Conservation (phyloP, 2,888 invertebrate species). For the Didymodactylos carnosus region DNA sequence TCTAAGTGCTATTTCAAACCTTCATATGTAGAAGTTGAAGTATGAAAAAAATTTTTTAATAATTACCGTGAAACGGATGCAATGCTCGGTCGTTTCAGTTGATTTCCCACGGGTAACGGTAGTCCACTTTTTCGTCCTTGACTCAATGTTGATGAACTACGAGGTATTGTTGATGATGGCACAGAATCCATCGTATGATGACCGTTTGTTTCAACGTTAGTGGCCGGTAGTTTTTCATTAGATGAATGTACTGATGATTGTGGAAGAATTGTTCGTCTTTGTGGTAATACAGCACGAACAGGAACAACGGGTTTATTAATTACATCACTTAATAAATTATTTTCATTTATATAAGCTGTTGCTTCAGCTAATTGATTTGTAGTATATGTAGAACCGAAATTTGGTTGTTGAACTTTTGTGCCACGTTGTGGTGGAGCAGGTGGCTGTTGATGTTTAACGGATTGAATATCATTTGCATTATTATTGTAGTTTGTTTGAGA, state of each 20-base stretch:
- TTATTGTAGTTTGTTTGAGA: not conserved
- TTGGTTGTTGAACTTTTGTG: not conserved
- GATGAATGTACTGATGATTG: not conserved
- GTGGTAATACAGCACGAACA: not conserved
- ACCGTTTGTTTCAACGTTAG: not conserved
- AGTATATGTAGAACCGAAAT: not conserved
- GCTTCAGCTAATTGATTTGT: not conserved
- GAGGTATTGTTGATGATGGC: not conserved
- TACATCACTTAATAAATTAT: not conserved
- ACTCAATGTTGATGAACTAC: not conserved
- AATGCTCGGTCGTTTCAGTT: not conserved
- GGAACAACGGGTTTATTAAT: not conserved
- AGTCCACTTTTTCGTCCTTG: not conserved
- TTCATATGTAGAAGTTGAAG: too few species aligned
- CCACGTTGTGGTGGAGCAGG: not conserved
- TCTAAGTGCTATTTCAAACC: too few species aligned
- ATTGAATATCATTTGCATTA: not conserved
- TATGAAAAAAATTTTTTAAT: too few species aligned
- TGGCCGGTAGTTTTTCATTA: not conserved
- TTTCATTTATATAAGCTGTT: too few species aligned
- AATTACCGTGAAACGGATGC: not conserved
- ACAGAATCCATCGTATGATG: not conserved
- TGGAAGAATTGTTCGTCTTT: not conserved
- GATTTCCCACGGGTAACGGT: not conserved
- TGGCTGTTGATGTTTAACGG: not conserved